These are phyloP conservation scores for Gallinago media DNA, from an alignment of 2,113 vertebrate species.

Conservation along the genomic window DNA sequence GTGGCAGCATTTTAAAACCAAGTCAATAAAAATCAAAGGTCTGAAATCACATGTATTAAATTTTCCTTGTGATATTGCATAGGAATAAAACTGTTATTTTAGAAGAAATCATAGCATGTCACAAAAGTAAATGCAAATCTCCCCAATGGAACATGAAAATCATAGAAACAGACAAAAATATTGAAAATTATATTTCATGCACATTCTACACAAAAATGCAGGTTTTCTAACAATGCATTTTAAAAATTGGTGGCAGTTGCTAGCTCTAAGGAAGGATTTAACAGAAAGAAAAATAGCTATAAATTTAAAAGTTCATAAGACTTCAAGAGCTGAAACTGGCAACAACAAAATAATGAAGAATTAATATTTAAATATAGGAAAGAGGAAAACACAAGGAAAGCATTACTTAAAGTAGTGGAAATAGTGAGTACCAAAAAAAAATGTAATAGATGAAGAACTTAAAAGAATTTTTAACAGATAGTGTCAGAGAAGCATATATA, in stretches of 20 bases:
- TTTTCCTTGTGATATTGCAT: neutral
- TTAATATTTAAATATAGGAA: neutral
- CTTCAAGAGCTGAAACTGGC: neutral
- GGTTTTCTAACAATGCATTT: neutral
- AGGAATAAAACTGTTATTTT: neutral
- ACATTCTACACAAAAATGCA: neutral
- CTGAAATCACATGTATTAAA: neutral
- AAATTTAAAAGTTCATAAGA: neutral
- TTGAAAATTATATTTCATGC: neutral
- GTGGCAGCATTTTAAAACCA: neutral
- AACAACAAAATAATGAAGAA: neutral
- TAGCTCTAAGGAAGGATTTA: neutral
- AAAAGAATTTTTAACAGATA: neutral
- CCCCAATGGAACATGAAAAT: neutral
- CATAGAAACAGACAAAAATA: neutral
- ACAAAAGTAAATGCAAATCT: neutral
- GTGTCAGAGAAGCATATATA: neutral
- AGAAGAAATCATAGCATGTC: neutral
- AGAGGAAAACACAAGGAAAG: neutral
- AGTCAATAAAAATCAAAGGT: neutral
- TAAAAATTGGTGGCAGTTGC: neutral
- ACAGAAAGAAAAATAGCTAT: neutral
- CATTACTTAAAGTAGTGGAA: neutral
- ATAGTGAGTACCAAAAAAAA: neutral
- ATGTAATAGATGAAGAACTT: neutral